Evolutionary conservation across 2,797 vertebrate genomes (phyloP).

Genomic region (Micropoecilia bifurca): DNA sequence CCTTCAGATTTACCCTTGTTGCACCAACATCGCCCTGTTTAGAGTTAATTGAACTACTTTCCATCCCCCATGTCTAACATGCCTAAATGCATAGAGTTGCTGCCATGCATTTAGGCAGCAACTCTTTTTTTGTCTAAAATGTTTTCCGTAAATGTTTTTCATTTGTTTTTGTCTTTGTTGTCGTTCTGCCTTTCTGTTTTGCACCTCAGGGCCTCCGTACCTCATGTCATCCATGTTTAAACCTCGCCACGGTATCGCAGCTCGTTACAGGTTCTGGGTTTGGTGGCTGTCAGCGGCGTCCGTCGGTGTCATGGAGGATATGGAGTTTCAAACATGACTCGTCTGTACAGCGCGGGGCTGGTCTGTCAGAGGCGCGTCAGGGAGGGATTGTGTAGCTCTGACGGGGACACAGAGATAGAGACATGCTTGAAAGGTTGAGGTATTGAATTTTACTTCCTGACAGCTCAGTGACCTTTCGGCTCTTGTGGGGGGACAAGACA

Average conservation of each 20-base stretch:
- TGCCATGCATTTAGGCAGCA: background rate
- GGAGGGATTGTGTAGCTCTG: conserved; percentile 72
- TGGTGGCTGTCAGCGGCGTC: conserved; percentile 28
- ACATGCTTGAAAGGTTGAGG: conserved; percentile 80
- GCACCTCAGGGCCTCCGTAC: background rate
- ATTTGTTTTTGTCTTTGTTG: background rate
- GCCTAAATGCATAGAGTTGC: background rate
- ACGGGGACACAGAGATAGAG: conserved; percentile 73
- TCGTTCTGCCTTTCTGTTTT: background rate
- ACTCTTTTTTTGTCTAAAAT: background rate
- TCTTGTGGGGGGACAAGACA: conserved; percentile 66
- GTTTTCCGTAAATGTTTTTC: background rate
- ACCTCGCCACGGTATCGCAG: background rate
- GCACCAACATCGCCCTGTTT: background rate
- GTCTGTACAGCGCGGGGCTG: conserved; percentile 30
- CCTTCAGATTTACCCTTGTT: background rate
- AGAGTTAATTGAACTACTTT: background rate
- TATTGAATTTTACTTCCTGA: conserved; percentile 83
- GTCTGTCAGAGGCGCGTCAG: conserved; percentile 62
- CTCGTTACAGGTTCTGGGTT: conserved; percentile 15
- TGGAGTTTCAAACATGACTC: conserved; percentile 48
- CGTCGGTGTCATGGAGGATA: conserved; percentile 39
- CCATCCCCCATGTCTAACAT: background rate
- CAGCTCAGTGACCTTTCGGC: conserved; percentile 80
- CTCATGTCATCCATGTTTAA: background rate